Evolutionary conservation across 2,888 invertebrate genomes (phyloP).

Genomic region (Didymodactylos carnosus): DNA sequence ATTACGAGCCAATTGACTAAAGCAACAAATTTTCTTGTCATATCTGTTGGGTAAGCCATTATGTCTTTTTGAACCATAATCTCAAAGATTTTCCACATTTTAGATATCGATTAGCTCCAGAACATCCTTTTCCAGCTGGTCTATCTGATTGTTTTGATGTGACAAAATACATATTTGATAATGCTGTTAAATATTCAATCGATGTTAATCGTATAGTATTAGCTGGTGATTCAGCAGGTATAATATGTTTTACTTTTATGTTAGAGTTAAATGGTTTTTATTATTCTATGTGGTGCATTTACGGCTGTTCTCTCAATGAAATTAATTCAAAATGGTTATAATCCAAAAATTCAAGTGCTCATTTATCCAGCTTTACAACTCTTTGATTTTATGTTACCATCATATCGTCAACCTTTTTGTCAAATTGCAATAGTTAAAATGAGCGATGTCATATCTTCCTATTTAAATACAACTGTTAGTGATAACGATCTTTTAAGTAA

Average conservation of each 20-base stretch:
- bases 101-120: slow-evolving; percentile 4
- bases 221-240: slow-evolving; percentile 10
- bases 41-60: background rate
- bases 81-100: background rate
- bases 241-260: background rate
- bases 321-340: background rate
- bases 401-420: background rate
- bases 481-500: background rate
- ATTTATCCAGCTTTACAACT: slow-evolving; percentile 10
- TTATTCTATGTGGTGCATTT: background rate
- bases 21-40: background rate
- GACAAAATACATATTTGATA: slow-evolving; percentile 3
- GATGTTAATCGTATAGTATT: background rate
- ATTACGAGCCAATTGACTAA: background rate
- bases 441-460: slow-evolving; percentile 2
- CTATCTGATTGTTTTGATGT: background rate
- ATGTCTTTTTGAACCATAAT: no score
- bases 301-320: background rate
- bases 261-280: background rate
- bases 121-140: slow-evolving; percentile 3
- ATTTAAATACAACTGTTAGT: background rate
- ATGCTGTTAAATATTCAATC: background rate
- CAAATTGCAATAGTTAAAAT: background rate
- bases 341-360: slow-evolving; percentile 3
- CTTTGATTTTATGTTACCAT: slow-evolving; percentile 10